A percentile compares a stretch with the other conserved stretches of the same genome.
Conservation (phyloP, 2,888 invertebrate genomes). For the Stenichneumon culpator region DNA sequence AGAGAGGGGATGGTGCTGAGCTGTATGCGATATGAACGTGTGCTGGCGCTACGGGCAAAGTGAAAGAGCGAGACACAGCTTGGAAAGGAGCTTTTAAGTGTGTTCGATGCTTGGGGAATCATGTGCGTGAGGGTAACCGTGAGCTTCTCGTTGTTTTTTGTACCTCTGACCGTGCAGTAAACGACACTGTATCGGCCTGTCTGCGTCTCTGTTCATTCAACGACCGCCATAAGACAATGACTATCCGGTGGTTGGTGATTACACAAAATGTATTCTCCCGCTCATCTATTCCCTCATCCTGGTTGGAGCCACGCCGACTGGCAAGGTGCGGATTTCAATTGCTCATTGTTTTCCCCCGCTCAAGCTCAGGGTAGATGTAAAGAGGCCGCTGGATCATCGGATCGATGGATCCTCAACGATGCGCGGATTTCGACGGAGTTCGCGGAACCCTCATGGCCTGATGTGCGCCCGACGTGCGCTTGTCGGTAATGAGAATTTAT, state of each 20-base stretch:
- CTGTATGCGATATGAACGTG: conserved; percentile 64
- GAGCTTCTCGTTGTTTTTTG: conserved; percentile 4
- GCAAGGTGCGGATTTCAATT: conserved; percentile 42
- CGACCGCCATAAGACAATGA: neutral
- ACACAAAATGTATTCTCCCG: neutral
- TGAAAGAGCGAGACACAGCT: conserved; percentile 49
- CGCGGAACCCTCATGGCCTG: conserved; percentile 40
- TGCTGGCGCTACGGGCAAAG: conserved; percentile 43
- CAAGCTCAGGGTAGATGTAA: neutral
- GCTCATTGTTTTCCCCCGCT: conserved; percentile 10
- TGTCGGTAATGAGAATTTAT: conserved; percentile 82
- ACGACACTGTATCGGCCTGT: conserved; percentile 1
- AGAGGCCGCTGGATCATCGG: conserved; percentile 50
- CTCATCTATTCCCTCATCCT: neutral
- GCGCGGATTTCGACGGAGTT: conserved; percentile 15
- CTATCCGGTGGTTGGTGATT: neutral
- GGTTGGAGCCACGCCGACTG: neutral
- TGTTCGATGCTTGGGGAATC: conserved; percentile 55
- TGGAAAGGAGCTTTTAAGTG: conserved; percentile 60
- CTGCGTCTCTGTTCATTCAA: neutral
- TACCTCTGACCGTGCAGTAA: conserved; percentile 1
- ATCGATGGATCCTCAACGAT: conserved; percentile 48
- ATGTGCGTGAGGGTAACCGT: conserved; percentile 60
- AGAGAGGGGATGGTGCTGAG: conserved; percentile 45
- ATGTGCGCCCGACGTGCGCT: conserved; percentile 39